These are phyloP conservation scores for Sesia bembeciformis DNA, from an alignment of 2,888 invertebrate species.

Conservation along the genomic window DNA sequence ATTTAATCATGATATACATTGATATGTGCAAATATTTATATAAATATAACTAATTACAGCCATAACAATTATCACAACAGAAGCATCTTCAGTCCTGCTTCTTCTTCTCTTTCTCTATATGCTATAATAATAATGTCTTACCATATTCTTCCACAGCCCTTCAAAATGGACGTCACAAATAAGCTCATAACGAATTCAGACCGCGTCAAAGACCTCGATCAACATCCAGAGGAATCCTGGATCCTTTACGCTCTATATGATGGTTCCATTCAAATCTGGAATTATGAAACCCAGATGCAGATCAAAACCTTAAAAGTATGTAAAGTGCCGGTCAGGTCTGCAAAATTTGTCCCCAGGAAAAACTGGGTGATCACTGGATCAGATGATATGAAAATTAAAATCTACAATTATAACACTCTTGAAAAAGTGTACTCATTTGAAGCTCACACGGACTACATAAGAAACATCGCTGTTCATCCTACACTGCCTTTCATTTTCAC, in stretches of 20 bases:
- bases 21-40: too few relatives aligned
- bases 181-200: background rate
- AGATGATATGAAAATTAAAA: conserved; percentile 90
- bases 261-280: conserved; percentile 8
- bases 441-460: conserved; percentile 94
- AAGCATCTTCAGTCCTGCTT: too few relatives aligned
- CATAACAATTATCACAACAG: too few relatives aligned
- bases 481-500: conserved; percentile 93
- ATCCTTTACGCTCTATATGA: conserved; percentile 95
- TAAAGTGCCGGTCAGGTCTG: conserved; percentile 91
- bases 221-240: conserved; percentile 96
- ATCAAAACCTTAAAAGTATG: conserved; percentile 80
- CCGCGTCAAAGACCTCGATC: conserved; percentile 92
- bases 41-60: too few relatives aligned
- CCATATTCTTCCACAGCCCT: background rate
- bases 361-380: conserved; percentile 96
- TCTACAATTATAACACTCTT: conserved; percentile 96
- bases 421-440: conserved; percentile 93
- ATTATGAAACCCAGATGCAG: conserved; percentile 62
- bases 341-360: conserved; percentile 91
- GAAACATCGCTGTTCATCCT: conserved; percentile 94
- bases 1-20: too few relatives aligned
- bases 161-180: background rate
- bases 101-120: too few relatives aligned
- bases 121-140: too few relatives aligned